These are phyloP conservation scores for Tanypteryx hageni DNA, from an alignment of 2,888 invertebrate species.

Conservation along the genomic window DNA sequence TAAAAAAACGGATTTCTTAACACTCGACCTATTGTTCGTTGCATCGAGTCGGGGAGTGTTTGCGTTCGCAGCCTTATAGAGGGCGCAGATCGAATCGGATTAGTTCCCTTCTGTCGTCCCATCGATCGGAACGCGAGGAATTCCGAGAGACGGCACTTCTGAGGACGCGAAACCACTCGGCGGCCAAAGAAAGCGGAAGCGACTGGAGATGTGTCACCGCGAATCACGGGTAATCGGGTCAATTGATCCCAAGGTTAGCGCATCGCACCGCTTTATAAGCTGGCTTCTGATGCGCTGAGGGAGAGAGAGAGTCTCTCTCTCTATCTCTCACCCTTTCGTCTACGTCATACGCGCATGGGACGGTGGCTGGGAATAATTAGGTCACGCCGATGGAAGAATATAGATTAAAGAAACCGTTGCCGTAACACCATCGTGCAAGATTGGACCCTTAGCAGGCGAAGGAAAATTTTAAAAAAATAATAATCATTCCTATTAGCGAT, in stretches of 20 bases:
- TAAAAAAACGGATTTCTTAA: too few species aligned
- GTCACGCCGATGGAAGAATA: constrained; percentile 24
- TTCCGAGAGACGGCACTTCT: background rate
- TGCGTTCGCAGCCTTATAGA: too few species aligned
- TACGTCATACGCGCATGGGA: background rate
- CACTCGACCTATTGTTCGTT: too few species aligned
- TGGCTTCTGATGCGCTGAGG: constrained; percentile 16
- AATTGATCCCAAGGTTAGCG: constrained; percentile 61
- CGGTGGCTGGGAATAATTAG: constrained; percentile 37
- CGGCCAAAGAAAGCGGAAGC: background rate
- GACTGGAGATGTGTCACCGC: background rate
- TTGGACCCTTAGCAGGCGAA: too few species aligned
- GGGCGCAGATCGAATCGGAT: too few species aligned
- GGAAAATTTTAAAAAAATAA: too few species aligned
- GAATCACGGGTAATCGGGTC: constrained; percentile 49
- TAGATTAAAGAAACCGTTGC: constrained; percentile 23
- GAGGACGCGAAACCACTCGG: background rate
- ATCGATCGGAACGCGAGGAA: background rate
- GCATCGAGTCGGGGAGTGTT: too few species aligned
- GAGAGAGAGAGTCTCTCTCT: background rate
- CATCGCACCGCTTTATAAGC: constrained; percentile 23
- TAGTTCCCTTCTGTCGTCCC: too few species aligned
- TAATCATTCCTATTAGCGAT: too few species aligned
- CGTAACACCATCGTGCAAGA: background rate
- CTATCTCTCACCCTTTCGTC: background rate